A percentile compares a stretch with the other conserved stretches of the same genome.
phyloP scores from a whole-genome alignment of 2,797 vertebrate species.

The Falco peregrinus region DNA sequence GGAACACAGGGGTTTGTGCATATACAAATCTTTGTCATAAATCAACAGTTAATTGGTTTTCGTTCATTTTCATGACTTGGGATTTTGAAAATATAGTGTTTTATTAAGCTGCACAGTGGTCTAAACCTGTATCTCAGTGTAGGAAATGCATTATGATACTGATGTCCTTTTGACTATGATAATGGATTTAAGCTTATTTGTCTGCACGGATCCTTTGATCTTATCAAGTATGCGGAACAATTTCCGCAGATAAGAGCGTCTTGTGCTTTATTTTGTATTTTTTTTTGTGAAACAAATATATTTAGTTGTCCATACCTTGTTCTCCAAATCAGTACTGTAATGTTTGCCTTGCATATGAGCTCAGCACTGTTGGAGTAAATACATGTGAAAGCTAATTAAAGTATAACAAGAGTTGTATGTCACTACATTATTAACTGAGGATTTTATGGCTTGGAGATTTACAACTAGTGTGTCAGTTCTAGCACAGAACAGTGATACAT shows the following conservation, averaged over 20 bases:
- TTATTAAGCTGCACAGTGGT: not conserved
- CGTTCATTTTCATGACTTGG: not conserved
- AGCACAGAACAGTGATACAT: not conserved
- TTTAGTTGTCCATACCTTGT: not conserved
- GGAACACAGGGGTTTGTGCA: not conserved
- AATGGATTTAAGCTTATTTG: not conserved
- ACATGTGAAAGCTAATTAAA: not conserved
- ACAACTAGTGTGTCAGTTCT: not conserved
- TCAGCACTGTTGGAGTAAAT: not conserved
- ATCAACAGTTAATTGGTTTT: not conserved
- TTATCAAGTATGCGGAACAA: not conserved
- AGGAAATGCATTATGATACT: not conserved
- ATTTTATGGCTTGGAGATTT: constrained; percentile 7
- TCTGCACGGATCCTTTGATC: not conserved
- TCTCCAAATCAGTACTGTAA: not conserved
- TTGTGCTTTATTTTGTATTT: not conserved
- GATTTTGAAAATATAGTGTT: not conserved
- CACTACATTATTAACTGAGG: not conserved
- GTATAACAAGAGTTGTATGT: not conserved
- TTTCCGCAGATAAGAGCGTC: not conserved
- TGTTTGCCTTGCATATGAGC: not conserved
- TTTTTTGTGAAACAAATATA: not conserved
- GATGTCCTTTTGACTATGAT: not conserved
- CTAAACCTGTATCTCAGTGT: not conserved
- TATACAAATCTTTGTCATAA: not conserved